Base-by-base conservation (phyloP, 2,113 vertebrate genomes). In the Thalassoma bifasciatum region DNA sequence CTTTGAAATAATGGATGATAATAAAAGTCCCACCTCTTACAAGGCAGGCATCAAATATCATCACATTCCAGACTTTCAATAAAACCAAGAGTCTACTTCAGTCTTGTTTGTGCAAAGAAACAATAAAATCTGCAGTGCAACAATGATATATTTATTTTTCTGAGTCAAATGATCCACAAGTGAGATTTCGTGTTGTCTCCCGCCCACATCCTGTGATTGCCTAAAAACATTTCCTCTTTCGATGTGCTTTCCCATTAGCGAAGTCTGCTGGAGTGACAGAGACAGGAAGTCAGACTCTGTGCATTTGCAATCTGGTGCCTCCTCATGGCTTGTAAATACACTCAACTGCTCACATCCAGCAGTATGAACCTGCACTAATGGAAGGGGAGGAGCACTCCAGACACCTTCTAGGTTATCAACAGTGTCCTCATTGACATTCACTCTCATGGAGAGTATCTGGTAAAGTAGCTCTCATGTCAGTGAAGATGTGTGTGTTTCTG, bases 131-230 rank as follows among this genome's bases (percentile, higher is more conserved):
- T 69, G 37, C 79, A 79, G 7, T 82, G 64, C 40, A 61, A 81
- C 70, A 84, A 62, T 75, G 75, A 82, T 65, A 74, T 13, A 83
- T 75, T 82, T 63, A 14, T 69, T 75, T 77, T 78, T 59, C 51
- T 51, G 73, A 86, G 79, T 90, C 86, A 89, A 59, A 71, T 84
- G 58, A 72, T 68, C 72, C 74, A 77, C 34, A 19, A 86, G 81
- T 22, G 1, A 21, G 38, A 59, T 81, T 89, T 44, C 69, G 51
- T 60, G 71, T 79, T 76, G 50, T 65, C 12, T 75, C 68, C 46
- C 38, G 8, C 74, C 58, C 72, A 77, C 59, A 65, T 70, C 66
- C 56, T 66, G 60, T n/a, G 47, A 72, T 82, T 44, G 37, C 62
- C 72, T 85, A 50, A 81, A 67, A 75, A 82, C n/a, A 83, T 66